A percentile compares a stretch with the other conserved stretches of the same genome.
Conservation (phyloP, 2,797 vertebrate species). For the Sebastolobus alascanus region DNA sequence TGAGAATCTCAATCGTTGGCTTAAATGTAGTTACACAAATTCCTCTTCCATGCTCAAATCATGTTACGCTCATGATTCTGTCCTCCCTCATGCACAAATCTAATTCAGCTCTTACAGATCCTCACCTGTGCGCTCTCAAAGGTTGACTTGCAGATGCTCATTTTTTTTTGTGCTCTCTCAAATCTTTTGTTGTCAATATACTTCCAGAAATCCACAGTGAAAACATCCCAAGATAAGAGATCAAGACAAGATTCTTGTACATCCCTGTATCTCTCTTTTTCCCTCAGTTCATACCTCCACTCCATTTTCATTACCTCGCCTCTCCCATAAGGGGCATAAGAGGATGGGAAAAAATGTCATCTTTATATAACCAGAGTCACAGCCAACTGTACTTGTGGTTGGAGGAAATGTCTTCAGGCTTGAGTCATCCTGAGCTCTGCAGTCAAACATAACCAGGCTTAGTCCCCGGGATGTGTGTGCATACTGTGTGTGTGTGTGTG, state of each 20-base stretch:
- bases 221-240: background rate
- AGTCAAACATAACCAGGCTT: conserved; percentile 38
- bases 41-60: background rate
- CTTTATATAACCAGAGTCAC: conserved; percentile 81
- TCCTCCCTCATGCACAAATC: background rate
- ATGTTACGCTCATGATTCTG: background rate
- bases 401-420: conserved; percentile 81
- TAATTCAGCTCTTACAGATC: background rate
- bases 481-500: background rate
- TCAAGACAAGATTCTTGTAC: conserved; percentile 13
- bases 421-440: conserved; percentile 75
- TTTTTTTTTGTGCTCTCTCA: background rate
- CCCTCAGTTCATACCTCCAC: background rate
- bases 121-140: background rate
- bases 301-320: conserved; percentile 35
- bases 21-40: background rate
- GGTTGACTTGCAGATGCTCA: background rate
- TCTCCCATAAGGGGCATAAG: conserved; percentile 33
- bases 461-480: background rate
- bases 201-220: background rate
- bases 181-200: background rate
- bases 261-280: conserved; percentile 24
- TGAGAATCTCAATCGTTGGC: background rate
- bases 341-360: conserved; percentile 60
- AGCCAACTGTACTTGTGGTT: conserved; percentile 81